phyloP scores from a whole-genome alignment of 2,113 vertebrate species.

The Miniopterus natalensis region DNA sequence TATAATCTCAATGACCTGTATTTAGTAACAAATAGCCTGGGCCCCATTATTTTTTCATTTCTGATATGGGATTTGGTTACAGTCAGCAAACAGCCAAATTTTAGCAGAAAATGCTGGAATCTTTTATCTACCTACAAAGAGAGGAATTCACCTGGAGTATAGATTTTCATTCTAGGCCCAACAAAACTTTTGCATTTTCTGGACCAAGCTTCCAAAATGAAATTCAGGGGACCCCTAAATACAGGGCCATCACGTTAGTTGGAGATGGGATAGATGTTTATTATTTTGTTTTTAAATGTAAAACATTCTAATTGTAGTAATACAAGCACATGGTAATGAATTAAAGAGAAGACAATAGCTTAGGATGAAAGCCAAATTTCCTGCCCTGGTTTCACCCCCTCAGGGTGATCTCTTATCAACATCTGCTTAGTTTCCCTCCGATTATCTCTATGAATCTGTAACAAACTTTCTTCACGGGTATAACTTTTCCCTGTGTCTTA shows the following conservation, averaged over 20 bases:
- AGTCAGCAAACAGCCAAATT: not conserved
- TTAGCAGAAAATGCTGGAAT: not conserved
- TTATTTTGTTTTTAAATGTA: slow-evolving; percentile 18
- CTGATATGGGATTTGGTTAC: slow-evolving; percentile 9
- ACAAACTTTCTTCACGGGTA: not conserved
- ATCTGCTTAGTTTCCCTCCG: not conserved
- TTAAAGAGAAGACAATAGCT: not conserved
- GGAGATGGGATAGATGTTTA: not conserved
- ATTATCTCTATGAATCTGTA: not conserved
- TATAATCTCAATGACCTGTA: not conserved
- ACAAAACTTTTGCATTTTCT: not conserved
- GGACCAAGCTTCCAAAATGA: not conserved
- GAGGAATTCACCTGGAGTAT: not conserved
- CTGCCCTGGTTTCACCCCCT: not conserved
- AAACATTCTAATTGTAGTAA: not conserved
- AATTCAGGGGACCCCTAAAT: not conserved
- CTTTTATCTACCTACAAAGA: not conserved
- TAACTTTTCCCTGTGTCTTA: not conserved
- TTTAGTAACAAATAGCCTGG: not conserved
- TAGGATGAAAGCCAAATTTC: not conserved
- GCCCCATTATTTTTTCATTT: not conserved
- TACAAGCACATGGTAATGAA: not conserved
- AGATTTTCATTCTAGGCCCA: not conserved
- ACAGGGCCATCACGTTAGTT: not conserved
- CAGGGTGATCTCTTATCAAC: not conserved